Conservation (phyloP, 2,113 vertebrate species). For the Ardeotis arabs region DNA sequence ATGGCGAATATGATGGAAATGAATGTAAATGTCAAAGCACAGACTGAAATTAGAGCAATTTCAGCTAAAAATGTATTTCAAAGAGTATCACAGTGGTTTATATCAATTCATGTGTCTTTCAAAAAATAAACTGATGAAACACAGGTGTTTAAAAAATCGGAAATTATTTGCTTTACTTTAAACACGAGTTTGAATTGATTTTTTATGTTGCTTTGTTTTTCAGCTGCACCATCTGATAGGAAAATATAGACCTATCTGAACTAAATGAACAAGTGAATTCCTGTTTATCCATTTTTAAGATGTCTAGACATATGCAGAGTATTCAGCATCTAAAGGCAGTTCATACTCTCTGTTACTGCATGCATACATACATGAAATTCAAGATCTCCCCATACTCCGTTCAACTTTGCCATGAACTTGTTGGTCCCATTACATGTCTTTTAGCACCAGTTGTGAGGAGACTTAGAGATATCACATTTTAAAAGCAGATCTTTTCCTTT, state of each 20-base stretch:
- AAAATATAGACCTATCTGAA: neutral
- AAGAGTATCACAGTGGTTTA: neutral
- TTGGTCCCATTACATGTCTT: neutral
- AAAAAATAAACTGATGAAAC: neutral
- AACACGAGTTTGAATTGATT: neutral
- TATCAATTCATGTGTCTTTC: neutral
- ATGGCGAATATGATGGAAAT: neutral
- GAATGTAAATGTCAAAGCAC: neutral
- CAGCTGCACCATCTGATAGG: neutral
- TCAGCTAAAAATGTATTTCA: neutral
- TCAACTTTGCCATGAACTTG: neutral
- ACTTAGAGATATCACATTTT: neutral
- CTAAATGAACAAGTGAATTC: neutral
- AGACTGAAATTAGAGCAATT: neutral
- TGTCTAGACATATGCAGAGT: accelerated
- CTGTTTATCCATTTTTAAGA: neutral
- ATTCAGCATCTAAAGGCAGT: neutral
- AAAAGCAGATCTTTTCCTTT: neutral
- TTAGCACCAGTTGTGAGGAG: neutral
- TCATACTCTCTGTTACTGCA: neutral
- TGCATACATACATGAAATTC: neutral
- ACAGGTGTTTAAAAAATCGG: neutral
- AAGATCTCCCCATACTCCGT: neutral
- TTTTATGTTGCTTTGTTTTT: neutral
- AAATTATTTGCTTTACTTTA: neutral